Evolutionary conservation across 2,113 vertebrate species (phyloP).

Genomic region (Elgaria multicarinata): DNA sequence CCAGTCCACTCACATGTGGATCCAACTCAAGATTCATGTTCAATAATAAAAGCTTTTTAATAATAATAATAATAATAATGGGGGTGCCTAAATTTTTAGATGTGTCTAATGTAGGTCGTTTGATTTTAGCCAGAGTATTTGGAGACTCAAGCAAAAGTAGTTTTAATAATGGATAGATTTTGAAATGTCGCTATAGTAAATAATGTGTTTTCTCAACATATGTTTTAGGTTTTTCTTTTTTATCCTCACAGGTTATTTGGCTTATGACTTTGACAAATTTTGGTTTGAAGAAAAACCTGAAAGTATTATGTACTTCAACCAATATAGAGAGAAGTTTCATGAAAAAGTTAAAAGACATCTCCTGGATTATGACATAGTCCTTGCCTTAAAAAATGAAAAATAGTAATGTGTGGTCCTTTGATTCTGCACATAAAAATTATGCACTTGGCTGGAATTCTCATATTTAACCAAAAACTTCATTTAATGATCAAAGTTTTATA

Average conservation of each 20-base stretch:
- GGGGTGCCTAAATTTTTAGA: no score
- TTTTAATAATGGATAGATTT: neutral
- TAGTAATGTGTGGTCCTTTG: conserved; percentile 51
- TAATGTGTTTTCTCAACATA: neutral
- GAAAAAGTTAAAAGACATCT: conserved; percentile 86
- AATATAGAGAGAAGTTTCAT: conserved; percentile 96
- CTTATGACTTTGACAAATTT: conserved; percentile 96
- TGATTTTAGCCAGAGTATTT: neutral
- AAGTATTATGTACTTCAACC: conserved; percentile 98
- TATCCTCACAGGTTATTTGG: conserved; percentile 88
- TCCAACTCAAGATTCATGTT: no score
- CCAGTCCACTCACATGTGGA: no score
- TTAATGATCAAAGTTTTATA: conserved; percentile 54
- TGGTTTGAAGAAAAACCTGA: conserved; percentile 95
- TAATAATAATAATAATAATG: neutral
- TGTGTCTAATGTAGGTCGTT: neutral
- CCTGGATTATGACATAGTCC: conserved; percentile 78
- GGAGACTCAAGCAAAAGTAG: neutral
- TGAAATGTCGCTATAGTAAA: neutral
- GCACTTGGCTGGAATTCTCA: conserved; percentile 66
- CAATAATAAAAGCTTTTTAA: no score
- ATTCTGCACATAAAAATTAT: conserved; percentile 66
- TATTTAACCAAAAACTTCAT: conserved; percentile 65
- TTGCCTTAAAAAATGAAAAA: conserved; percentile 78
- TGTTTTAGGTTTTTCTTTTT: conserved; percentile 19